These are phyloP conservation scores for Dermochelys coriacea DNA, from an alignment of 2,797 vertebrate genomes.

Conservation along the genomic window DNA sequence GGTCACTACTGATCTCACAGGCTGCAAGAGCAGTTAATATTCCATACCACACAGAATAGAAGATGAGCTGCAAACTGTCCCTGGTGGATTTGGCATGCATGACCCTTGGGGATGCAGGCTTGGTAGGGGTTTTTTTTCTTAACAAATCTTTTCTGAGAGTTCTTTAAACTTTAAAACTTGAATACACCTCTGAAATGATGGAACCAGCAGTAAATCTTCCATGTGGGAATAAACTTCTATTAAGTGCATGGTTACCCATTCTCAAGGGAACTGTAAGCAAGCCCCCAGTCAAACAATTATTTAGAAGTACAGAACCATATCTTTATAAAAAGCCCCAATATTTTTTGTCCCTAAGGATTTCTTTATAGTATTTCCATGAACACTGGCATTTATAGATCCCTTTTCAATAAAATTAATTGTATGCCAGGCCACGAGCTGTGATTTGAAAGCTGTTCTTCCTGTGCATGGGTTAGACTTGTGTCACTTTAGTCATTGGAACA, in stretches of 20 bases:
- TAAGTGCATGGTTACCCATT: neutral
- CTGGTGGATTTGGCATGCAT: neutral
- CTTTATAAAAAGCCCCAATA: neutral
- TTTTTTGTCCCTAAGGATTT: neutral
- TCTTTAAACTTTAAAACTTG: neutral
- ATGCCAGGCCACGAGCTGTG: neutral
- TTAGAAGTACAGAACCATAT: neutral
- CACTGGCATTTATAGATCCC: neutral
- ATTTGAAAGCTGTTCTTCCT: neutral
- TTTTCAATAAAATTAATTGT: neutral
- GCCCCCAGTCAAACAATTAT: neutral
- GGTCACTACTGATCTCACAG: neutral
- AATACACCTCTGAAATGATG: neutral
- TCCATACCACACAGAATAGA: neutral
- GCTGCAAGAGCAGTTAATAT: neutral
- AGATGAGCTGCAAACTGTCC: neutral
- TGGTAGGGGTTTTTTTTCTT: neutral
- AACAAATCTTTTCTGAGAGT: neutral
- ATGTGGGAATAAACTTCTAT: neutral
- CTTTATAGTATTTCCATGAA: neutral
- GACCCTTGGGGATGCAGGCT: neutral
- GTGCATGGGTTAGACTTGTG: neutral
- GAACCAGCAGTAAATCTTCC: neutral
- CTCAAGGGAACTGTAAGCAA: neutral
- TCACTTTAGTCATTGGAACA: neutral